Evolutionary conservation across 2,888 invertebrate species (phyloP).

Genomic region (Graphium colonna): DNA sequence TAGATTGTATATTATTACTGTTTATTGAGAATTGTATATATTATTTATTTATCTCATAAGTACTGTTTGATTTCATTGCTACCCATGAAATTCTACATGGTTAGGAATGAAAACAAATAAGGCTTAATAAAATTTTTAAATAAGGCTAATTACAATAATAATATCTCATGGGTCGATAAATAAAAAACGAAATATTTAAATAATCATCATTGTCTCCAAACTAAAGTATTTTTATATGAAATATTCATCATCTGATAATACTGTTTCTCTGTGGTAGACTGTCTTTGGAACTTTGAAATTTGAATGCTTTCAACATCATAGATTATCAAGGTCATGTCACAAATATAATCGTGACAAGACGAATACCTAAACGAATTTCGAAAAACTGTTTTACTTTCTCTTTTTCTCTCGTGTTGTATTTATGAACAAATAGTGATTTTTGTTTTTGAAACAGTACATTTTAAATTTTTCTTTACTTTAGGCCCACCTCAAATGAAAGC

Average conservation of each 20-base stretch:
- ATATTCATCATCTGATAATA: no score
- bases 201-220: not conserved
- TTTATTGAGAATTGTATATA: no score
- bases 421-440: slow-evolving; percentile 10
- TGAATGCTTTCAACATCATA: slow-evolving; percentile 7
- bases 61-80: no score
- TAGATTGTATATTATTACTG: no score
- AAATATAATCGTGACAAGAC: slow-evolving; percentile 37
- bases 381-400: slow-evolving; percentile 33
- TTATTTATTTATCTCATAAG: no score
- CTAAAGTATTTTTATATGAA: no score
- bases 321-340: slow-evolving; percentile 55
- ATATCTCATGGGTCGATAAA: no score
- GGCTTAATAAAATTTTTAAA: no score
- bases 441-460: slow-evolving; percentile 22
- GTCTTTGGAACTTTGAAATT: not conserved
- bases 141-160: no score
- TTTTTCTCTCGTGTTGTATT: slow-evolving; percentile 29
- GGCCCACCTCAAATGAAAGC: slow-evolving; percentile 50
- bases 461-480: slow-evolving; percentile 36
- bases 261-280: not conserved
- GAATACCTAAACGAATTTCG: slow-evolving; percentile 26
- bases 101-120: no score
- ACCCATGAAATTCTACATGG: no score
- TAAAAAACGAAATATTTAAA: not conserved